phyloP scores from a whole-genome alignment of 2,888 invertebrate genomes.

The Synanthedon vespiformis region DNA sequence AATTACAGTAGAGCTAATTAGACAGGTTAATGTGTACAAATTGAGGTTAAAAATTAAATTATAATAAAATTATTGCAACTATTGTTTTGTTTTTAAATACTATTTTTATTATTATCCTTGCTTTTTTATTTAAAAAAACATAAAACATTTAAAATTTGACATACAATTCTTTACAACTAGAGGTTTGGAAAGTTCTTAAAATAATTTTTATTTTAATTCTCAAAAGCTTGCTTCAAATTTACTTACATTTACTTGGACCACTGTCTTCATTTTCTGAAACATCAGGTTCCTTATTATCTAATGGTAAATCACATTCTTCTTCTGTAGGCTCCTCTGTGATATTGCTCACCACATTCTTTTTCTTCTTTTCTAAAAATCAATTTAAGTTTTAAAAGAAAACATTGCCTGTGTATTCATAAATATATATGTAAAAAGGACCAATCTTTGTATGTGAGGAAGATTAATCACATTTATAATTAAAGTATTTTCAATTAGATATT shows the following conservation, averaged over 20 bases:
- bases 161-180: too few relatives aligned
- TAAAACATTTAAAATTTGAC: background rate
- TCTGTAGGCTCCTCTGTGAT: background rate
- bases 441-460: too few relatives aligned
- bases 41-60: too few relatives aligned
- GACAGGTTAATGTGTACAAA: too few relatives aligned
- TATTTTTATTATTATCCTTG: too few relatives aligned
- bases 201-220: background rate
- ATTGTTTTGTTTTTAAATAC: too few relatives aligned
- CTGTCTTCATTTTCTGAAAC: background rate
- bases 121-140: too few relatives aligned
- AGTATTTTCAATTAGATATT: too few relatives aligned
- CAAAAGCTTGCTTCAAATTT: background rate
- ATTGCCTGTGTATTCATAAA: background rate
- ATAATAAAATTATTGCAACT: too few relatives aligned
- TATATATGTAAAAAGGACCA: too few relatives aligned
- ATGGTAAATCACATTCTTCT: background rate
- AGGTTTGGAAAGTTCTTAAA: background rate
- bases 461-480: too few relatives aligned
- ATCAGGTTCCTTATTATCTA: background rate
- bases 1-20: background rate
- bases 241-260: background rate
- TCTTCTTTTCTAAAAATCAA: background rate
- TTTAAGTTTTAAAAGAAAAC: background rate
- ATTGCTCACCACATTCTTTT: background rate